A percentile compares a stretch with the other conserved stretches of the same genome.
Conservation (phyloP, 1,140 invertebrate species). For the Cyclargus thomasi region DNA sequence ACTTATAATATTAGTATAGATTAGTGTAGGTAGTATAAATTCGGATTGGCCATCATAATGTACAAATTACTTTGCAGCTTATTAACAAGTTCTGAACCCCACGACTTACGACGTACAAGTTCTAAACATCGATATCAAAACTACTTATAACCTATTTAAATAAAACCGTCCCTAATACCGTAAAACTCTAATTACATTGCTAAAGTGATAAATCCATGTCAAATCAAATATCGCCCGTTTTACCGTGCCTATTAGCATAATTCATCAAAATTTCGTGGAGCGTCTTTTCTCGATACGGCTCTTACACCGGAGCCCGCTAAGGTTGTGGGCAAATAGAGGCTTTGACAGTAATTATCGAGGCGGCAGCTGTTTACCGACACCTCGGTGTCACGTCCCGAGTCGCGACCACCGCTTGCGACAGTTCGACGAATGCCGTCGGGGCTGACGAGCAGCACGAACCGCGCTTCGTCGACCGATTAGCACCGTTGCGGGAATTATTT, state of each 20-base stretch:
- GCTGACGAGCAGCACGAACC: constrained; percentile 36
- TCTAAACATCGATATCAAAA: too few relatives aligned
- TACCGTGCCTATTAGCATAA: constrained; percentile 28
- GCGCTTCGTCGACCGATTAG: constrained; percentile 38
- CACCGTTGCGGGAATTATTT: constrained; percentile 21
- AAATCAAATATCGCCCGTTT: constrained; percentile 16
- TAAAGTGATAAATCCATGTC: constrained; percentile 12
- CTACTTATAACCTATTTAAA: too few relatives aligned
- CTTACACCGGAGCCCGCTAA: constrained; percentile 41
- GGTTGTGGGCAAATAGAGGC: constrained; percentile 48
- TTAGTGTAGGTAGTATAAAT: too few relatives aligned
- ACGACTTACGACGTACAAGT: too few relatives aligned
- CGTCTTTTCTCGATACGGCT: constrained; percentile 31
- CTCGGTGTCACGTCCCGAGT: constrained; percentile 61
- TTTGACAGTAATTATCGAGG: constrained; percentile 66
- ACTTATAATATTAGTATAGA: too few relatives aligned
- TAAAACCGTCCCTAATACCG: too few relatives aligned
- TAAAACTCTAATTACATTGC: constrained; percentile 4
- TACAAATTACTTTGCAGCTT: too few relatives aligned
- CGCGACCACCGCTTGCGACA: constrained; percentile 61
- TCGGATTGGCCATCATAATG: too few relatives aligned
- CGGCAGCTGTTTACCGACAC: constrained; percentile 63
- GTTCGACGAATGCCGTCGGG: constrained; percentile 56
- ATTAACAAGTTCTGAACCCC: too few relatives aligned
- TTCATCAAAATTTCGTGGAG: constrained; percentile 34